These are phyloP conservation scores for Chrysolina americana DNA, from an alignment of 2,888 invertebrate genomes.

Conservation along the genomic window DNA sequence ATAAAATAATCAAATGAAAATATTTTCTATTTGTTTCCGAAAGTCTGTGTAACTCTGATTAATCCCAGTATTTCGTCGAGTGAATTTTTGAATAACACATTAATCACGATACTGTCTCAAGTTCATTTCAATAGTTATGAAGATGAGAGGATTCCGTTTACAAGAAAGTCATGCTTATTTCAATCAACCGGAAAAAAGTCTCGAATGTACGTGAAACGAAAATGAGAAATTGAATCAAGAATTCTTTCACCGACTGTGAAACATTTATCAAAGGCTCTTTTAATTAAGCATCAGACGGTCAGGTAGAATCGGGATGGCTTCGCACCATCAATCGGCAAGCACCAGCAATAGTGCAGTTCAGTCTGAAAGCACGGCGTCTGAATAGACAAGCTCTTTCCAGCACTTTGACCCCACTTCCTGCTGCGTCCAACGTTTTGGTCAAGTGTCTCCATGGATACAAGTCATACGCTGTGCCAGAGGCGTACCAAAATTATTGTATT, in stretches of 20 bases:
- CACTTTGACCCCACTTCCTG: conserved; percentile 50
- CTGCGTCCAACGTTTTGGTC: conserved; percentile 46
- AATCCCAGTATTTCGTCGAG: no score
- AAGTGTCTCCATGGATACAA: conserved; percentile 54
- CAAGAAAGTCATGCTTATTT: not conserved
- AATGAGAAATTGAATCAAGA: not conserved
- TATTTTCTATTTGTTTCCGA: no score
- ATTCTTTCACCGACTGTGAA: not conserved
- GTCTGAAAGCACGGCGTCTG: conserved; percentile 39
- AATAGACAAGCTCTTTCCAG: conserved; percentile 49
- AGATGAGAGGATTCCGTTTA: not conserved
- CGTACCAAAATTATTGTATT: conserved; percentile 19
- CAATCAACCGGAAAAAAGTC: no score
- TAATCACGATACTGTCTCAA: no score
- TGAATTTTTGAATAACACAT: no score
- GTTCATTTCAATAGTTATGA: no score
- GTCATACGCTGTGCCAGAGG: conserved; percentile 33
- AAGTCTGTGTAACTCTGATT: no score
- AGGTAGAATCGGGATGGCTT: conserved; percentile 54
- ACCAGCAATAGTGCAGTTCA: conserved; percentile 43
- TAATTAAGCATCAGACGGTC: conserved; percentile 60
- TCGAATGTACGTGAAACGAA: no score
- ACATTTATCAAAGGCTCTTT: conserved; percentile 59
- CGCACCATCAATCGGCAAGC: conserved; percentile 54
- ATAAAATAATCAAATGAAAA: no score